Conservation (phyloP, 2,888 invertebrate species). For the Drosophila tripunctata region DNA sequence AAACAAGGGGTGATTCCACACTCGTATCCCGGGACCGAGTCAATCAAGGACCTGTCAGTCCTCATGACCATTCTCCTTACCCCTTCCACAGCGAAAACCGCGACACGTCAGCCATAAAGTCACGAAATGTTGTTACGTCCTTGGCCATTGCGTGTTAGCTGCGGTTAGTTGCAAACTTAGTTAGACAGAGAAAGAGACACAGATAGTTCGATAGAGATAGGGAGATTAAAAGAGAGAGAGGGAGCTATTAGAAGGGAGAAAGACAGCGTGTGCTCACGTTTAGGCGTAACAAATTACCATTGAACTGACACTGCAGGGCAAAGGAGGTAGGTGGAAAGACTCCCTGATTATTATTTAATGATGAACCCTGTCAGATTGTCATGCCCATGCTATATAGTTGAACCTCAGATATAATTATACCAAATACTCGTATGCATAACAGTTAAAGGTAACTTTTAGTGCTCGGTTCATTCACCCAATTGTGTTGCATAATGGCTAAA, state of each 20-base stretch:
- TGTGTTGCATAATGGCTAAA: conserved; percentile 31
- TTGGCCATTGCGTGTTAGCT: conserved; percentile 67
- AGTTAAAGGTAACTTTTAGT: conserved; percentile 8
- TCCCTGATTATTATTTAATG: conserved; percentile 78
- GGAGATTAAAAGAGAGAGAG: not conserved
- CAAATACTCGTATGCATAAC: conserved; percentile 14
- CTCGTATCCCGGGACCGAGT: conserved; percentile 36
- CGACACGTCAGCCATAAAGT: conserved; percentile 79
- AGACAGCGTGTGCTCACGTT: conserved; percentile 81
- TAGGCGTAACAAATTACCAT: conserved; percentile 83
- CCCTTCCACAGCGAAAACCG: conserved; percentile 23
- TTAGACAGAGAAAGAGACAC: not conserved
- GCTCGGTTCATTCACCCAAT: conserved; percentile 25
- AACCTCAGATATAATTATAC: conserved; percentile 54
- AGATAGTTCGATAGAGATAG: not conserved
- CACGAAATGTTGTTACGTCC: conserved; percentile 64
- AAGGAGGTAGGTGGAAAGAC: conserved; percentile 5
- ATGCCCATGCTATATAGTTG: conserved; percentile 38
- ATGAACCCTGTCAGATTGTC: conserved; percentile 62
- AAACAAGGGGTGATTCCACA: conserved; percentile 69
- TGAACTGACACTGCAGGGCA: conserved; percentile 50
- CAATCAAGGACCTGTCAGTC: conserved; percentile 72
- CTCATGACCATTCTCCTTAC: not conserved
- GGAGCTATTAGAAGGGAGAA: no score
- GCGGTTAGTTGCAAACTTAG: conserved; percentile 62